phyloP scores from a whole-genome alignment of 2,113 vertebrate genomes.

The Rhegmatorhina hoffmannsi region DNA sequence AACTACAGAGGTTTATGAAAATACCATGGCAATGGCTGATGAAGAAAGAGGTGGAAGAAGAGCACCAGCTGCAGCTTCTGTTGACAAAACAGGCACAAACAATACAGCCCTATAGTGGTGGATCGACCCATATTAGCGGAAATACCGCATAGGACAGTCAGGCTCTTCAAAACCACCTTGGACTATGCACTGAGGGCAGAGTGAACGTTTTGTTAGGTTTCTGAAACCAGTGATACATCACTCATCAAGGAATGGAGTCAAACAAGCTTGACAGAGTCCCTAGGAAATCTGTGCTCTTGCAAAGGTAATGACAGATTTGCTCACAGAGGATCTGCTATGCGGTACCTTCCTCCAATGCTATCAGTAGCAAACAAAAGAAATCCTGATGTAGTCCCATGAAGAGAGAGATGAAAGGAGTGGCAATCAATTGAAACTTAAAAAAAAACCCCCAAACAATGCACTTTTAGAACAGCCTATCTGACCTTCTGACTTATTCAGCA shows the following conservation, averaged over 20 bases:
- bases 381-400: neutral
- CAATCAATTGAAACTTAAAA: neutral
- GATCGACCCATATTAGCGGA: neutral
- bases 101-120: constrained; percentile 71
- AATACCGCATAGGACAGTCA: neutral
- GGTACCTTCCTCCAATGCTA: neutral
- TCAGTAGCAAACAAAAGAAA: constrained; percentile 20
- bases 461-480: neutral
- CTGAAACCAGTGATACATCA: constrained; percentile 7
- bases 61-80: neutral
- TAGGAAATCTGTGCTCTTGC: constrained; percentile 16
- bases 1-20: constrained; percentile 80
- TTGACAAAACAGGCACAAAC: constrained; percentile 18
- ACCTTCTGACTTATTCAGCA: neutral
- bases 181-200: constrained; percentile 48
- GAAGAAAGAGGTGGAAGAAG: constrained; percentile 47
- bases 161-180: constrained; percentile 52
- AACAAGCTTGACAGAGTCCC: constrained; percentile 30
- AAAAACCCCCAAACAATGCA: neutral
- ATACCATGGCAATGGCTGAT: constrained; percentile 70
- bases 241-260: constrained; percentile 21
- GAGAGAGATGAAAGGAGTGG: neutral
- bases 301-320: constrained; percentile 10
- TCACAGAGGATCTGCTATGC: neutral
- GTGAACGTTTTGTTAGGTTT: constrained; percentile 4